These are phyloP conservation scores for Rhinolophus sinicus DNA, from an alignment of 2,113 vertebrate species.

Conservation along the genomic window DNA sequence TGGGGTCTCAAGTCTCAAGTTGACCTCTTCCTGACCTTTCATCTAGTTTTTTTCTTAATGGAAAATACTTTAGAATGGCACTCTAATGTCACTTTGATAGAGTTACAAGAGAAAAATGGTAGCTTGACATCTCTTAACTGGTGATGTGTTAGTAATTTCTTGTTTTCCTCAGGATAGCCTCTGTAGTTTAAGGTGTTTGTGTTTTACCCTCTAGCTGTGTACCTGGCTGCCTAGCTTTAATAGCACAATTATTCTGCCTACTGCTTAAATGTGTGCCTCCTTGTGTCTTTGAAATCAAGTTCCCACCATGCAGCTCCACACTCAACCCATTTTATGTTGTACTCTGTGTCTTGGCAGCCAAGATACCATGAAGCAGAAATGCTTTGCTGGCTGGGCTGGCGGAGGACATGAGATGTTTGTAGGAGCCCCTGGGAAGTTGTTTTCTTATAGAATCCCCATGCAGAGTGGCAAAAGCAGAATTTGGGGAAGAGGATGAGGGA, in stretches of 20 bases:
- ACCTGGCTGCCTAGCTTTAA: background rate
- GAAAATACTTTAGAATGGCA: background rate
- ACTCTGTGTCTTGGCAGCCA: background rate
- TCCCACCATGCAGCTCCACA: background rate
- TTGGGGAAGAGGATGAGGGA: background rate
- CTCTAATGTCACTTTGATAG: background rate
- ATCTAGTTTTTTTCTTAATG: background rate
- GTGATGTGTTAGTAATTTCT: background rate
- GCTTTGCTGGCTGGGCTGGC: accelerated
- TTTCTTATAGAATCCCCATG: background rate
- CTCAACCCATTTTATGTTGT: background rate
- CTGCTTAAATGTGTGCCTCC: background rate
- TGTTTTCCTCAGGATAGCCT: background rate
- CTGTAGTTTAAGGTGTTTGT: background rate
- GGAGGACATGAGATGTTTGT: background rate
- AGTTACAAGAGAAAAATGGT: background rate
- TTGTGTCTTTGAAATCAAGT: background rate
- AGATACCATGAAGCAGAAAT: background rate
- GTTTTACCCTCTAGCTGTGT: background rate
- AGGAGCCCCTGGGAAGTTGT: background rate
- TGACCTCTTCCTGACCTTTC: background rate
- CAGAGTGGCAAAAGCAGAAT: background rate
- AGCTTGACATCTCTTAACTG: background rate
- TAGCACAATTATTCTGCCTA: background rate
- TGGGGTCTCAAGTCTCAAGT: background rate